Evolutionary conservation across 64 coral and sea anemone species (phyloP), one percentile per base, ranked within the genome.

Genomic region (Stichodactyla helianthus): DNA sequence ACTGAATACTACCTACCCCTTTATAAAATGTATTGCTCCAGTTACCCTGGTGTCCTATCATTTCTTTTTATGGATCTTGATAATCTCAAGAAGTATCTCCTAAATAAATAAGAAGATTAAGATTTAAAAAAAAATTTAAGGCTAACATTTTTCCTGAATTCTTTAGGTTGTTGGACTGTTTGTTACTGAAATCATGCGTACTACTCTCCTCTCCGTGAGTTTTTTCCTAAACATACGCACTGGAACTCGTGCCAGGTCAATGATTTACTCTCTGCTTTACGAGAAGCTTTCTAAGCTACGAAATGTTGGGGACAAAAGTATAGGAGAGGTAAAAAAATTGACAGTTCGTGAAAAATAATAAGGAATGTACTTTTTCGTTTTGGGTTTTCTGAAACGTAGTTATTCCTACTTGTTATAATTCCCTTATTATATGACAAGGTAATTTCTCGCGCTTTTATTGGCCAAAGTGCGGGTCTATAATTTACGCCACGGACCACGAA

Each of bases 191-290:
- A 52, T 82, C 55, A 20, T 85, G 22, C 92, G 95, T 51, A 91
- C 58, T 56, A 60, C 82, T 52, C 67, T 97, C 0, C 83, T 93
- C 3, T 97, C 91, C 12, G 14, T 97, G 77, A 89, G 88, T 82
- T 97, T 97, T 77, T 97, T 97, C 55, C 18, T 93, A 50, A 97
- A 97, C 87, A 86, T 89, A 12, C 81, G 95, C 60, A 97, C 95
- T 76, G 95, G 86, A 44, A 82, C 89, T 16, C 83, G 91, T 15
- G 79, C 91, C 10, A 65, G 95, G 19, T 85, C 82, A 5, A 97
- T 97, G 95, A 80, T 89, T 26, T 88, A 88, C 59, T 70, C 91
- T 14, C 35, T 97, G 61, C 82, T 97, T 35, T 97, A 93, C 23
- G 79, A 93, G 56, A 97, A 97, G 79, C 79, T 97, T 5, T 50